Evolutionary conservation across 2,888 invertebrate species (phyloP), one percentile per base, ranked within the genome.

Genomic region (Nudaria mundana): DNA sequence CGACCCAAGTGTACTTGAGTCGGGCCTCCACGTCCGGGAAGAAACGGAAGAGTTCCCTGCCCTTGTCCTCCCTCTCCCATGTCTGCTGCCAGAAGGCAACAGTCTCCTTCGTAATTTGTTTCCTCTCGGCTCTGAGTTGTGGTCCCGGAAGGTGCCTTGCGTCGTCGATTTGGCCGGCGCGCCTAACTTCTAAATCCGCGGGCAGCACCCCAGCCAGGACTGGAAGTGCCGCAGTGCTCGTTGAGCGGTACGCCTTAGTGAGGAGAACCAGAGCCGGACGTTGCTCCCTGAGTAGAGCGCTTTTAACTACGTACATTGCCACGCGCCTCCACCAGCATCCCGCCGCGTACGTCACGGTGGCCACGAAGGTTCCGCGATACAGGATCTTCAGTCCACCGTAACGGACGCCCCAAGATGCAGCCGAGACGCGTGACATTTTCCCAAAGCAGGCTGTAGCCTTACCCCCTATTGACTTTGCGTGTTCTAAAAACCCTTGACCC

Each of bases 361-460:
- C 15, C 0, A 2, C 5, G 4, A 3, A 32, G 3, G 15, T 23
- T 7, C 32, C 32, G 10, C n/a, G 15, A 11, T 32, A 32, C 1
- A 33, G 3, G 1, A 33, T 0, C 0, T 8, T 10, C 1, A 63
- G 49, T 0, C 48, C 54, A 0, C 34, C 31, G 28, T 56, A 62
- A 2, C 50, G 13, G 0, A 61, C 13, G 0, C 65, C 63, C 61
- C 62, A 63, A 2, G 51, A 41, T 1, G 15, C 10, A 3, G 29
- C 10, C 4, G 29, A 29, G 4, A 29, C 16, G n/a, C 29, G 10
- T 0, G 29, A 3, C 29, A 29, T 16, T 3, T 16, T 29, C 2
- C 29, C 29, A 3, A 16, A 16, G 4, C n/a, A 46, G 1, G 22
- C 42, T 2, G 45, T 37, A 1, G 54, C 58, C 2, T 42, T 43